Percentiles rank a stretch among this genome's conserved stretches.
These are phyloP conservation scores for Drosophila trichaetosa DNA, from an alignment of 2,888 invertebrate species.

Conservation along the genomic window DNA sequence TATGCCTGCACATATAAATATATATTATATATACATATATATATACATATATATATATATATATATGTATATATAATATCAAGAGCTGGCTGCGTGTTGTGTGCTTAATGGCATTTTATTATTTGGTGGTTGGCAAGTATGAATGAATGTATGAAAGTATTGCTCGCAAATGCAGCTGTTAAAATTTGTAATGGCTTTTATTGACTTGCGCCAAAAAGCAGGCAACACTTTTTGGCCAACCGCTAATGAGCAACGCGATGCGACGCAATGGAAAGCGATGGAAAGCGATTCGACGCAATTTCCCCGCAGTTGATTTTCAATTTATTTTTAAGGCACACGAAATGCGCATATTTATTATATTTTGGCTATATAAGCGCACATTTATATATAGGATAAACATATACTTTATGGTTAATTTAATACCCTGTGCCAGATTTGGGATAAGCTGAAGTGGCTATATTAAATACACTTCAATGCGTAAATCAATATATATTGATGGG, in stretches of 20 bases:
- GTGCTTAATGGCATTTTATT: constrained; percentile 30
- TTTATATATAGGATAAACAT: constrained; percentile 18
- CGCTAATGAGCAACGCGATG: constrained; percentile 64
- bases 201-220: constrained; percentile 58
- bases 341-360: constrained; percentile 52
- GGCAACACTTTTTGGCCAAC: constrained; percentile 52
- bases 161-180: constrained; percentile 43
- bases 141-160: constrained; percentile 5
- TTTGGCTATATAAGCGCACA: constrained; percentile 13
- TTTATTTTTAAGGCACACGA: constrained; percentile 61
- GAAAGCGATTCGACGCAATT: constrained; percentile 15
- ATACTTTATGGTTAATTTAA: constrained; percentile 29
- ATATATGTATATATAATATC: not conserved
- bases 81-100: constrained; percentile 10
- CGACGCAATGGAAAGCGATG: constrained; percentile 12
- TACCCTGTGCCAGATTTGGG: constrained; percentile 10
- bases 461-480: not conserved
- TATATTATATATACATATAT: not conserved
- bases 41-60: not conserved
- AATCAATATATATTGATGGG: not conserved
- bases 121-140: constrained; percentile 2
- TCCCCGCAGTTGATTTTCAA: constrained; percentile 67
- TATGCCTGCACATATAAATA: constrained; percentile 5
- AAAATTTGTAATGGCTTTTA: constrained; percentile 49
- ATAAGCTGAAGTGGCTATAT: not conserved